Evolutionary conservation across 2,113 vertebrate genomes (phyloP), one percentile per base, ranked within the genome.

Genomic region (Grallaria varia): DNA sequence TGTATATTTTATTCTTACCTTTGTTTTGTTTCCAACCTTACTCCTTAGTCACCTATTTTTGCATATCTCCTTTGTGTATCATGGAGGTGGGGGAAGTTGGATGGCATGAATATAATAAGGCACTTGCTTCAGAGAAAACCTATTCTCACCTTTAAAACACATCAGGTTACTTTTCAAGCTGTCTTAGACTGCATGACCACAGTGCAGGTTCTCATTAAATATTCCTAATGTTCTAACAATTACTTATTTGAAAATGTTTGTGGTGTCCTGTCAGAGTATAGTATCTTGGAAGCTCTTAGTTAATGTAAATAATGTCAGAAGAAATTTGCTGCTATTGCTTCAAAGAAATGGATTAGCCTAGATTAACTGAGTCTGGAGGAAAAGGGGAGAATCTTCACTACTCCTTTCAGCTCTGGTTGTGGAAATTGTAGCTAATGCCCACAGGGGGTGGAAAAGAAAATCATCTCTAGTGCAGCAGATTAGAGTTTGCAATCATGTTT

Each of bases 71-170:
- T 81, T 53, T 59, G 8, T 82, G 9, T 77, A 8, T 67, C 37
- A 9, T 39, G 22, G 15, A 30, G 13, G 1, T 0, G 4, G 10
- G 19, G 19, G 10, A 33, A 39, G 31, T 19, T 67, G n/a, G 31
- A 27, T 44, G 49, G 53, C 30, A 64, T 25, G 37, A 81, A 31
- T 63, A 35, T 20, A 84, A 76, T 27, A 83, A 78, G 55, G 33
- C 15, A 33, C 20, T 73, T 73, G 40, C 63, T 73, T 66, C 17
- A 40, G 19, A 58, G 63, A 86, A 66, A 62, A 17, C 18, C 20
- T 64, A 4, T 60, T 96, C 28, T 56, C 30, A 71, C 30, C 35
- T 81, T 94, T 78, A 83, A 86, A 95, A 52, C 35, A 17, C 11
- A 44, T 58, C 25, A 56, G 31, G 47, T 84, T 84, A 17, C 44